These are phyloP conservation scores for Meghimatium bilineatum DNA, from an alignment of 2,888 invertebrate species.

Conservation along the genomic window DNA sequence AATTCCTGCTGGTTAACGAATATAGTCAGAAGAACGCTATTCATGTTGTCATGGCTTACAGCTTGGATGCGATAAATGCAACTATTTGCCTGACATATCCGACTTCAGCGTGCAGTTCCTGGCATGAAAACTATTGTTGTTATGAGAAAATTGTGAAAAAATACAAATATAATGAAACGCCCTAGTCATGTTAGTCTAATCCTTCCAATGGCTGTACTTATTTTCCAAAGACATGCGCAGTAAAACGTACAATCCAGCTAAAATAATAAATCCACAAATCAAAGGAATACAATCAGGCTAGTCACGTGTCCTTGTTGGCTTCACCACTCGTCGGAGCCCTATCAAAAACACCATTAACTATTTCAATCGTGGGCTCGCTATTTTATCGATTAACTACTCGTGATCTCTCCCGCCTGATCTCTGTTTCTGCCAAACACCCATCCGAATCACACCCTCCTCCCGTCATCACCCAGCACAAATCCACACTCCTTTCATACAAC, in stretches of 20 bases:
- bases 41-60: too few species aligned
- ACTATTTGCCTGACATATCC: too few species aligned
- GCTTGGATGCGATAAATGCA: too few species aligned
- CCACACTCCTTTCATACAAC: neutral
- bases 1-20: too few species aligned
- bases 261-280: neutral
- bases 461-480: neutral
- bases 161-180: too few species aligned
- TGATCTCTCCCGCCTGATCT: constrained; percentile 9
- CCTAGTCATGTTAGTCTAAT: neutral
- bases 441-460: neutral
- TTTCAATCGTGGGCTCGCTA: neutral
- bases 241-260: neutral
- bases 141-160: too few species aligned
- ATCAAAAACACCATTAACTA: constrained; percentile 16
- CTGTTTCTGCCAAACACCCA: neutral
- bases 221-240: neutral
- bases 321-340: neutral
- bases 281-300: neutral
- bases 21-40: too few species aligned
- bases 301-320: constrained; percentile 1
- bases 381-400: constrained; percentile 17
- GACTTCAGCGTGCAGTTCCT: too few species aligned
- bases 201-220: neutral
- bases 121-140: too few species aligned